phyloP scores from a whole-genome alignment of 2,888 invertebrate species.

The Brachylomia viminalis region DNA sequence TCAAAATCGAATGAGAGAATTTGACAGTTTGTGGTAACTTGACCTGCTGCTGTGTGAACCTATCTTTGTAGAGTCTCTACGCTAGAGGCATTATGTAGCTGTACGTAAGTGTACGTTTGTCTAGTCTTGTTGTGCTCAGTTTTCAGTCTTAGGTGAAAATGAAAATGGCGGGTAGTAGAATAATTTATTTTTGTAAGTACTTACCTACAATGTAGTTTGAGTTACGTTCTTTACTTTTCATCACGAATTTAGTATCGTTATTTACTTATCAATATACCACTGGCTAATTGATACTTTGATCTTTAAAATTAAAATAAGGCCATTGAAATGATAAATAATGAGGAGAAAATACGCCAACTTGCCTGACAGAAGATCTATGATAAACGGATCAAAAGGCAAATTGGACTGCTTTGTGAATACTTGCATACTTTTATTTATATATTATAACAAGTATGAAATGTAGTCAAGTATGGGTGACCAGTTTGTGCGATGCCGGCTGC shows the following conservation, averaged over 20 bases:
- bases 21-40: too few species aligned
- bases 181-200: not conserved
- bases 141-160: not conserved
- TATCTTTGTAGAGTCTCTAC: slow-evolving; percentile 3
- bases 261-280: slow-evolving; percentile 38
- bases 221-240: slow-evolving; percentile 15
- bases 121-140: not conserved
- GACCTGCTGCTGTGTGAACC: not conserved
- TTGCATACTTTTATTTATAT: not conserved
- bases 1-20: too few species aligned
- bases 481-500: not conserved
- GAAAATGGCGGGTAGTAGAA: not conserved
- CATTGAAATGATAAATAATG: slow-evolving; percentile 22
- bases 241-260: slow-evolving; percentile 17
- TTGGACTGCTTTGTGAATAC: slow-evolving; percentile 19
- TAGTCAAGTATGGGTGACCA: not conserved
- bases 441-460: slow-evolving; percentile 1
- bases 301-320: slow-evolving; percentile 49
- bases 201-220: not conserved
- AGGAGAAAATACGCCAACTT: slow-evolving; percentile 44
- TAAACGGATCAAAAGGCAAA: slow-evolving; percentile 35
- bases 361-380: slow-evolving; percentile 24
- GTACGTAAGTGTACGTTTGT: not conserved
- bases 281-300: slow-evolving; percentile 56
- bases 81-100: not conserved